Evolutionary conservation across 2,113 vertebrate species (phyloP).

Genomic region (Jacana jacana): DNA sequence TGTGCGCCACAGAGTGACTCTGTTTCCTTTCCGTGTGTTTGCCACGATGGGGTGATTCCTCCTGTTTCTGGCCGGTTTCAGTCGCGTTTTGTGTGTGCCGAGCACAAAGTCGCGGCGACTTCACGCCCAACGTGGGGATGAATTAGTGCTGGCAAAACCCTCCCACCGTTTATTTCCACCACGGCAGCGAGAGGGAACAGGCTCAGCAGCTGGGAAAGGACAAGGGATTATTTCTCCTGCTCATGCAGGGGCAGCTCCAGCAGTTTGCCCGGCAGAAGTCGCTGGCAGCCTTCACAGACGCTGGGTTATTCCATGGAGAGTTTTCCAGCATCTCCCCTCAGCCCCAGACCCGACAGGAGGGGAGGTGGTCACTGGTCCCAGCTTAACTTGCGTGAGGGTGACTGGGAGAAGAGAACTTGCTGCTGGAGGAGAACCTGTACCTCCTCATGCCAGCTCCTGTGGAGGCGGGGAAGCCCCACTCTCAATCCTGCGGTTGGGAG

Average conservation of each 20-base stretch:
- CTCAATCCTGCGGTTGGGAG: not conserved
- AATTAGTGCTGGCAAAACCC: conserved; percentile 42
- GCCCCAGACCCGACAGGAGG: not conserved
- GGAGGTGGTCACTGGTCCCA: not conserved
- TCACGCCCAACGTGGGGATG: not conserved
- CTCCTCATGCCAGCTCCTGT: not conserved
- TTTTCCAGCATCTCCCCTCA: not conserved
- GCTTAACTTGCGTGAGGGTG: not conserved
- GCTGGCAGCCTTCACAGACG: not conserved
- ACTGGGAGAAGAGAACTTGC: not conserved
- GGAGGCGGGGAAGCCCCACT: not conserved
- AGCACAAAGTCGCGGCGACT: not conserved
- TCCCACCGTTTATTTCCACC: conserved; percentile 46
- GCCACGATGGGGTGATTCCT: not conserved
- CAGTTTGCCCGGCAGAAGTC: not conserved
- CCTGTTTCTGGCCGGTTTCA: not conserved
- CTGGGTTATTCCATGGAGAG: not conserved
- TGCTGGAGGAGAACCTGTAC: not conserved
- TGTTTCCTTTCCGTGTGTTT: conserved; percentile 39
- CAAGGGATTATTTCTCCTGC: not conserved
- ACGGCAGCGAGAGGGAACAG: not conserved
- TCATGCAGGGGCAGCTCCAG: not conserved
- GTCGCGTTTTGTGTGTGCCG: not conserved
- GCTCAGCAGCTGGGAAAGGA: not conserved
- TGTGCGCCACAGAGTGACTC: conserved; percentile 48